Percentiles rank a stretch among this genome's conserved stretches.
phyloP scores from a whole-genome alignment of 2,888 invertebrate genomes.

The Sinopyrophorus schimmeli region DNA sequence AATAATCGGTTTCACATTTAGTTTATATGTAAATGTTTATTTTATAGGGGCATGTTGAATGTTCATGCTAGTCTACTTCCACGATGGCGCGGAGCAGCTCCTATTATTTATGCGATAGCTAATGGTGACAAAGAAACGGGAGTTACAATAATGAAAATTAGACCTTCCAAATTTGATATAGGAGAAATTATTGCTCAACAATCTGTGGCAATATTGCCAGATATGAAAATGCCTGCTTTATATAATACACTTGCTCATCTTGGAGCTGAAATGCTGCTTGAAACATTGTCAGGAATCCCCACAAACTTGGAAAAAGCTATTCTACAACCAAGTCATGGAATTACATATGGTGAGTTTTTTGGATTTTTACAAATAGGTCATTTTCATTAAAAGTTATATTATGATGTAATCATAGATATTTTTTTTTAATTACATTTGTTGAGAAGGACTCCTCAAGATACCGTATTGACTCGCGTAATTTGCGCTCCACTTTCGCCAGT shows the following conservation, averaged over 20 bases:
- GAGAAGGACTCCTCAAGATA: too few relatives aligned
- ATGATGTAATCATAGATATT: background rate
- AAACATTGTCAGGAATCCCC: slow-evolving; percentile 65
- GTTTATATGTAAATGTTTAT: slow-evolving; percentile 35
- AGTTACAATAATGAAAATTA: slow-evolving; percentile 85
- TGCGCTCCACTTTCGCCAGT: too few relatives aligned
- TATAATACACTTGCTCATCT: slow-evolving; percentile 65
- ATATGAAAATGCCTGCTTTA: slow-evolving; percentile 69
- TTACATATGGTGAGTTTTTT: slow-evolving; percentile 68
- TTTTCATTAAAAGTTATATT: background rate
- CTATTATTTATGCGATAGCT: slow-evolving; percentile 82
- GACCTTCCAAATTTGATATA: slow-evolving; percentile 79
- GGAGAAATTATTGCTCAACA: slow-evolving; percentile 70
- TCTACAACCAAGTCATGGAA: slow-evolving; percentile 64
- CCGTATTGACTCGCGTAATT: too few relatives aligned
- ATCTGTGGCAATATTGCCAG: slow-evolving; percentile 58
- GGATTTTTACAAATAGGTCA: background rate
- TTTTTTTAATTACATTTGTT: background rate
- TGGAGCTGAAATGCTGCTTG: slow-evolving; percentile 69
- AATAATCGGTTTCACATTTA: too few relatives aligned
- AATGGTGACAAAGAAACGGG: slow-evolving; percentile 82
- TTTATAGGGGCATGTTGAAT: slow-evolving; percentile 84
- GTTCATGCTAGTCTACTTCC: slow-evolving; percentile 92
- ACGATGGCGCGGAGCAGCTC: slow-evolving; percentile 91
- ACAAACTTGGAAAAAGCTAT: slow-evolving; percentile 60